Conservation (phyloP, 2,113 vertebrate genomes). For the Spea multiplicata region DNA sequence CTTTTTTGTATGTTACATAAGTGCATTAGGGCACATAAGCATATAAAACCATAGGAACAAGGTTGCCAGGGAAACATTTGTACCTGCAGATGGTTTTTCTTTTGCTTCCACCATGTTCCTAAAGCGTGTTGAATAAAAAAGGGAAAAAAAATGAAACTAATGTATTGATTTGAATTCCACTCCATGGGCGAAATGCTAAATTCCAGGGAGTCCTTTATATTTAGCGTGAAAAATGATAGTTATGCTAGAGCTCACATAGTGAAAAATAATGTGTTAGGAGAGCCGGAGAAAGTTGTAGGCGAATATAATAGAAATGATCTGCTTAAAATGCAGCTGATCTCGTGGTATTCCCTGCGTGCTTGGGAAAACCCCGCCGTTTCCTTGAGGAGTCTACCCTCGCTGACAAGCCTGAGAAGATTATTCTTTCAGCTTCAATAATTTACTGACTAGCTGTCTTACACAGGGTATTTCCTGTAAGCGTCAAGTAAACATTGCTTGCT, state of each 20-base stretch:
- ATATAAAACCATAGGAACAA: slow-evolving; percentile 47
- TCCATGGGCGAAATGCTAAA: slow-evolving; percentile 9
- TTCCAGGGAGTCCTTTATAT: slow-evolving; percentile 20
- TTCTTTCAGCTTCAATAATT: slow-evolving; percentile 48
- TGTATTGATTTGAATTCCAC: slow-evolving; percentile 17
- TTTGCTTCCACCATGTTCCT: slow-evolving; percentile 26
- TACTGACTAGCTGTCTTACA: slow-evolving; percentile 32
- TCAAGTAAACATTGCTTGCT: slow-evolving; percentile 13
- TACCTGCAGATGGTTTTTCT: slow-evolving; percentile 35
- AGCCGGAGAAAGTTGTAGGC: background rate
- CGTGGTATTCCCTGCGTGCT: slow-evolving; percentile 25
- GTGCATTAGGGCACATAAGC: slow-evolving; percentile 42
- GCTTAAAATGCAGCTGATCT: slow-evolving; percentile 22
- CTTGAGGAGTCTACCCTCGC: slow-evolving; percentile 28
- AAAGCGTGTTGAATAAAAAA: slow-evolving; percentile 1
- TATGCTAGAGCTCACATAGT: slow-evolving; percentile 5
- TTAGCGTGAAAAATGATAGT: slow-evolving; percentile 5
- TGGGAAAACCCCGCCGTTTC: slow-evolving; percentile 34
- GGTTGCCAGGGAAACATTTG: slow-evolving; percentile 48
- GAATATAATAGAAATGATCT: slow-evolving; percentile 27
- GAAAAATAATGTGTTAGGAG: slow-evolving; percentile 13
- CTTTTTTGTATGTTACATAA: slow-evolving; percentile 40
- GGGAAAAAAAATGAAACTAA: slow-evolving; percentile 1
- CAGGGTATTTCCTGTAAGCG: slow-evolving; percentile 36
- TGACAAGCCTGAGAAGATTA: slow-evolving; percentile 46